phyloP scores from a whole-genome alignment of 2,797 vertebrate genomes.

The Semaprochilodus insignis region DNA sequence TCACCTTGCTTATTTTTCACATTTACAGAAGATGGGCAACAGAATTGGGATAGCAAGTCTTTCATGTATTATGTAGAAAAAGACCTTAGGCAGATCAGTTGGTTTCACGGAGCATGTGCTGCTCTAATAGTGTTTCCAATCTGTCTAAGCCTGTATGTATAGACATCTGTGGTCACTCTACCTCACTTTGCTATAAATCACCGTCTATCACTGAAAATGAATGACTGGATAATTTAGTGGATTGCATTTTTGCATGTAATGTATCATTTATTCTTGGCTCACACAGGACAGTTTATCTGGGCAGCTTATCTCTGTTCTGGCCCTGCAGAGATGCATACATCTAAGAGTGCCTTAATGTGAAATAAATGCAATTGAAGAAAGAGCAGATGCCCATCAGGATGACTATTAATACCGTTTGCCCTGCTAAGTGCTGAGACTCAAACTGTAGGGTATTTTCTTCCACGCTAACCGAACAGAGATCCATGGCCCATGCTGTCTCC shows the following conservation, averaged over 20 bases:
- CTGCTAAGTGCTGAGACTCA: constrained; percentile 2
- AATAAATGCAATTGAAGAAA: constrained; percentile 49
- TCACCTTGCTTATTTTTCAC: not conserved
- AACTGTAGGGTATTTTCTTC: constrained; percentile 1
- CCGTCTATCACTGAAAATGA: not conserved
- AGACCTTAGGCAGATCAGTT: too few relatives aligned
- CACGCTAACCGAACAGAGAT: constrained; percentile 17
- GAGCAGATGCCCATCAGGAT: constrained; percentile 31
- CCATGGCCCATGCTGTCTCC: constrained; percentile 31
- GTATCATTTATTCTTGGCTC: constrained; percentile 47
- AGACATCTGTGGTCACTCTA: not conserved
- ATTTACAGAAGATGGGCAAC: not conserved
- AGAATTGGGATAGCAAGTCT: too few relatives aligned
- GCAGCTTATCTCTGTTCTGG: constrained; percentile 5
- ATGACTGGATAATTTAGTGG: not conserved
- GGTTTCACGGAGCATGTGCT: too few relatives aligned
- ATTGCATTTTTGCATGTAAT: constrained; percentile 16
- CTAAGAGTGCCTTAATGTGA: constrained; percentile 40
- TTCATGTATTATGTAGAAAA: too few relatives aligned
- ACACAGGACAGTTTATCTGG: constrained; percentile 25
- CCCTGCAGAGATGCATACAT: constrained; percentile 28
- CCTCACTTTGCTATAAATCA: not conserved
- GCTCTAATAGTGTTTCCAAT: not conserved
- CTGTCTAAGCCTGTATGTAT: not conserved
- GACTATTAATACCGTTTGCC: constrained; percentile 53